A percentile compares a stretch with the other conserved stretches of the same genome.
Evolutionary conservation across 2,888 invertebrate genomes (phyloP).

Genomic region (Punctoribates punctum): DNA sequence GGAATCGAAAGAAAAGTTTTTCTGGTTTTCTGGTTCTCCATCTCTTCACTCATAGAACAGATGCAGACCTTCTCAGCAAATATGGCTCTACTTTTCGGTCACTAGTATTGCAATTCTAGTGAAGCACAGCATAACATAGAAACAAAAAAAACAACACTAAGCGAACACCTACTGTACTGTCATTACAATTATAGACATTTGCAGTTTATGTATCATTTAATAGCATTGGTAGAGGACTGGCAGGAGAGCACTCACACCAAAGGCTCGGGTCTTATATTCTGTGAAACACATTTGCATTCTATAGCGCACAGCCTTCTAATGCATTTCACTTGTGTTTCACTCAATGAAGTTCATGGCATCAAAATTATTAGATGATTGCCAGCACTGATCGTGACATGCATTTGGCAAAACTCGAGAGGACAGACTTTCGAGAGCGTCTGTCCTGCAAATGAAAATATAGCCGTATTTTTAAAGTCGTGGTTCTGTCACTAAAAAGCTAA

Average conservation of each 20-base stretch:
- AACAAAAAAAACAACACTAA: constrained; percentile 1
- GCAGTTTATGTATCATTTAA: background rate
- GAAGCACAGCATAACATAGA: background rate
- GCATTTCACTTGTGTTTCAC: constrained; percentile 11
- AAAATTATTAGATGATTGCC: constrained; percentile 35
- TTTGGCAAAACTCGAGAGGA: constrained; percentile 29
- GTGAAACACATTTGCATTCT: constrained; percentile 31
- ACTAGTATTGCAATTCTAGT: background rate
- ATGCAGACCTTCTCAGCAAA: constrained; percentile 8
- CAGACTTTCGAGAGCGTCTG: constrained; percentile 7
- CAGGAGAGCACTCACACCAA: background rate
- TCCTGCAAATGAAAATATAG: constrained; percentile 10
- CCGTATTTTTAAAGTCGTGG: constrained; percentile 11
- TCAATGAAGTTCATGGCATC: constrained; percentile 31
- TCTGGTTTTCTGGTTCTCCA: background rate
- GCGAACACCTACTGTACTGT: background rate
- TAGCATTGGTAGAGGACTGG: background rate
- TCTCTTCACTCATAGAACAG: constrained; percentile 11
- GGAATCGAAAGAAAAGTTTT: background rate
- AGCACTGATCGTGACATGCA: constrained; percentile 22
- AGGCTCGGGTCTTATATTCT: background rate
- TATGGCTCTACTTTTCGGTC: background rate
- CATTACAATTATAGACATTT: constrained; percentile 20
- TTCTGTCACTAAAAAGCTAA: constrained; percentile 28
- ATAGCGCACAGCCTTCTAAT: constrained; percentile 24